Evolutionary conservation across 2,888 invertebrate genomes (phyloP).

Genomic region (Gortyna flavago): DNA sequence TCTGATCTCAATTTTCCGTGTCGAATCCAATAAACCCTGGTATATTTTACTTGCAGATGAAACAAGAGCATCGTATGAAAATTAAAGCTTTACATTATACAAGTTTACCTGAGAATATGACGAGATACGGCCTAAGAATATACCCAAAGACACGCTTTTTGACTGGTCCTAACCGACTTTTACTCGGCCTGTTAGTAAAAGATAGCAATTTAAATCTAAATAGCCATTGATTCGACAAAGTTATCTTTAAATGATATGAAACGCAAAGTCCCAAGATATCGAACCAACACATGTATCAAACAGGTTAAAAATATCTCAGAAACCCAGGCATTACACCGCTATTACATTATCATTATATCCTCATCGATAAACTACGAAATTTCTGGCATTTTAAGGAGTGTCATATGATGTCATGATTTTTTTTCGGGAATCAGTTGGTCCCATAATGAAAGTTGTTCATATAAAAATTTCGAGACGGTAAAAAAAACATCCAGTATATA

Average conservation of each 20-base stretch:
- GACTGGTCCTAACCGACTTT: neutral
- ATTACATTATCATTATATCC: constrained; percentile 2
- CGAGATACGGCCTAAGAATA: constrained; percentile 3
- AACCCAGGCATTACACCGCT: neutral
- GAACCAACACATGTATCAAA: neutral
- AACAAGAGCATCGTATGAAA: constrained; percentile 19
- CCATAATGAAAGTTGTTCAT: too few species aligned
- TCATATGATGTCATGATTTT: too few species aligned
- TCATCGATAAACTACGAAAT: constrained; percentile 5
- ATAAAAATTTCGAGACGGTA: too few species aligned
- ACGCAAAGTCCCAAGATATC: neutral
- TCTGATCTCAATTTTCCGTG: neutral
- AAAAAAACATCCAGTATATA: too few species aligned
- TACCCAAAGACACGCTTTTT: neutral
- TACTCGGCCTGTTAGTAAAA: constrained; percentile 34
- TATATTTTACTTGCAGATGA: constrained; percentile 44
- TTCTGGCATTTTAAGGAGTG: neutral
- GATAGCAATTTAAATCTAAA: constrained; percentile 3
- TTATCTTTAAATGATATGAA: neutral
- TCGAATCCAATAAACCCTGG: neutral
- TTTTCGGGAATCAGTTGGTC: too few species aligned
- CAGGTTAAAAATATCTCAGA: neutral
- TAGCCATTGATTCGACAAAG: neutral
- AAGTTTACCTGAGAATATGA: constrained; percentile 21
- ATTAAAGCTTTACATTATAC: constrained; percentile 12